Base-by-base conservation (phyloP, 1,140 invertebrate genomes). In the Drosophila parvula region DNA sequence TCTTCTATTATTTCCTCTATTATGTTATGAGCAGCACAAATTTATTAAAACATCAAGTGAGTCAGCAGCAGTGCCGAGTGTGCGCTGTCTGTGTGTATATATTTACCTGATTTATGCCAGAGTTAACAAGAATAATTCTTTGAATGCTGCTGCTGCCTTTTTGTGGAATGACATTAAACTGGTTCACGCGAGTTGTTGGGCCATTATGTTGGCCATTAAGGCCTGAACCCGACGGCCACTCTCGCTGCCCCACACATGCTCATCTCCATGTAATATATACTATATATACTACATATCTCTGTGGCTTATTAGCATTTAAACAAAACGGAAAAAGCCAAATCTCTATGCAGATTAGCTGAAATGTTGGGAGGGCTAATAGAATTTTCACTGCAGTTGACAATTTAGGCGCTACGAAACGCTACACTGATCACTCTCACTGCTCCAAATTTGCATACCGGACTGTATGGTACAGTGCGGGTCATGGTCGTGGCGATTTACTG, bases 1-100 rank as follows among this genome's bases (percentile, higher is more conserved):
- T 73, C 68, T 41, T 64, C 61, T 55, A 69, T 71, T 74, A 79
- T 82, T 86, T 45, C 50, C 60, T 62, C 84, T 82, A 80, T 75
- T 82, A 53, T 74, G 48, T 44, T 61, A 55, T 50, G 65, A 53
- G 43, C 63, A 69, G 56, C 68, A 81, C 74, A 70, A 51, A 69
- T 56, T 69, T 78, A 69, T 77, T 68, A 77, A 69, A 68, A 69
- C 65, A 68, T 47, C 63, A 77, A 34, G 56, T 64, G 44, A 62
- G 44, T 75, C n/a, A 53, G 16, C 36, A 30, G 28, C 6, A 16
- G n/a, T 22, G 10, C 14, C 27, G 27, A 16, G 47, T 50, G 61
- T 41, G 55, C 58, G 45, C 41, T 22, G 22, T 22, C 1, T 22
- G 22, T 22, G 43, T 56, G 36, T 41, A 41, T 56, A 41, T 57